Evolutionary conservation across 1,140 invertebrate genomes (phyloP).

Genomic region (Delia radicum): DNA sequence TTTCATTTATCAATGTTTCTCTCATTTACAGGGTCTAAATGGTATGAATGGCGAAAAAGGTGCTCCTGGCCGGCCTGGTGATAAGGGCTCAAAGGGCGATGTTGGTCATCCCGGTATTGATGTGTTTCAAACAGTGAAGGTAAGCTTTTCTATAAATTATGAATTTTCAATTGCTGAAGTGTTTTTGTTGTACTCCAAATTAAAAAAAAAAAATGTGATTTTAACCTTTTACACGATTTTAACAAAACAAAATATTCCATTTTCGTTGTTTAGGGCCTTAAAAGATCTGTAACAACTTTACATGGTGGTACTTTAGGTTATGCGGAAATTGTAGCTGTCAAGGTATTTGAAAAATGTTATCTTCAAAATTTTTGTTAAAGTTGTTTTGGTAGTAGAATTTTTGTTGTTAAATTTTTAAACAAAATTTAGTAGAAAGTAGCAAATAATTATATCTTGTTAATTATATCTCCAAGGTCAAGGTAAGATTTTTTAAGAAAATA

Average conservation of each 20-base stretch:
- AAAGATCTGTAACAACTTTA: conserved; percentile 88
- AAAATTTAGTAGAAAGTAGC: too few relatives aligned
- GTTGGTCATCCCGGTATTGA: conserved; percentile 86
- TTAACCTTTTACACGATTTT: not conserved
- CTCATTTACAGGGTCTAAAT: conserved; percentile 77
- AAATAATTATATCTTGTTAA: not conserved
- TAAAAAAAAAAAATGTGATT: not conserved
- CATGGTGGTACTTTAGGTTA: conserved; percentile 83
- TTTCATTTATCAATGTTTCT: conserved; percentile 12
- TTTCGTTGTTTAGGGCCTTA: conserved; percentile 70
- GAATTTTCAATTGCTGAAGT: not conserved
- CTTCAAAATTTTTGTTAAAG: conserved; percentile 32
- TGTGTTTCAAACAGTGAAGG: conserved; percentile 87
- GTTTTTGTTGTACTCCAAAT: too few relatives aligned
- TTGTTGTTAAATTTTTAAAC: not conserved
- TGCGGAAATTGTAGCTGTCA: conserved; percentile 93
- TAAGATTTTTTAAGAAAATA: not conserved
- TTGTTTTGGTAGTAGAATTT: conserved; percentile 30
- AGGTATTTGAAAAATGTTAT: conserved; percentile 64
- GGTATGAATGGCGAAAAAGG: conserved; percentile 93
- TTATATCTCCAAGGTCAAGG: not conserved
- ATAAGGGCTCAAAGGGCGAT: conserved; percentile 85
- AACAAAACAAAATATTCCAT: conserved; percentile 29
- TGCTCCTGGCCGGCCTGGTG: conserved; percentile 83
- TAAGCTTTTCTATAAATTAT: conserved; percentile 54